Evolutionary conservation across 2,888 invertebrate genomes (phyloP).

Genomic region (Ophioninae sp.): DNA sequence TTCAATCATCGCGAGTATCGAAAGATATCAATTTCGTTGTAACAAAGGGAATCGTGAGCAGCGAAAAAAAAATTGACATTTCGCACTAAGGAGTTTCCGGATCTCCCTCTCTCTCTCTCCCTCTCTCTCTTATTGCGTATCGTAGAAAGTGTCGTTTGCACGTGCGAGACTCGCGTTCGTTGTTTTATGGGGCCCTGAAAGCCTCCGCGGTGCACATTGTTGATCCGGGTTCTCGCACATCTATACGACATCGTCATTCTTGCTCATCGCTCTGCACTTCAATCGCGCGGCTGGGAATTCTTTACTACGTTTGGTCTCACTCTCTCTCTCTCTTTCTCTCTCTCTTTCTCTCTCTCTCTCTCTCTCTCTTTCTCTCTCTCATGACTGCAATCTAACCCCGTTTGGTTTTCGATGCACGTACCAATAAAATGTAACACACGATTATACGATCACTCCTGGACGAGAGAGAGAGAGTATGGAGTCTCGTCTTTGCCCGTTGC

Average conservation of each 20-base stretch:
- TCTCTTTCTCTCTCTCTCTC: constrained; percentile 1
- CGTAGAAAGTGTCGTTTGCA: constrained; percentile 44
- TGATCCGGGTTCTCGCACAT: constrained; percentile 57
- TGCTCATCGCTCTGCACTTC: constrained; percentile 51
- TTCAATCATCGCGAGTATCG: neutral
- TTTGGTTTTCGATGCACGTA: constrained; percentile 58
- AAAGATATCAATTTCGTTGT: neutral
- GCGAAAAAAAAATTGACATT: constrained; percentile 24
- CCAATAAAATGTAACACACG: constrained; percentile 37
- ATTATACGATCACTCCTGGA: constrained; percentile 35
- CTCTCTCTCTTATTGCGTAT: neutral
- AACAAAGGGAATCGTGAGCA: constrained; percentile 3
- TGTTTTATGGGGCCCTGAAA: constrained; percentile 39
- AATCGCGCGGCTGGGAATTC: constrained; percentile 40
- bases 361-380: neutral
- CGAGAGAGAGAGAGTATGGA: constrained; percentile 28
- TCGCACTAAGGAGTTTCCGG: constrained; percentile 50
- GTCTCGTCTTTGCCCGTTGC: constrained; percentile 44
- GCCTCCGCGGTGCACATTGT: constrained; percentile 28
- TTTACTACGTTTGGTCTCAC: constrained; percentile 25
- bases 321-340: neutral
- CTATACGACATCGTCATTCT: constrained; percentile 52
- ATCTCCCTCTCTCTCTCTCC: constrained; percentile 26
- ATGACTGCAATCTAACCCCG: constrained; percentile 38
- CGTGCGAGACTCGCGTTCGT: constrained; percentile 41